phyloP scores from a whole-genome alignment of 2,797 vertebrate species.

The Argya squamiceps region DNA sequence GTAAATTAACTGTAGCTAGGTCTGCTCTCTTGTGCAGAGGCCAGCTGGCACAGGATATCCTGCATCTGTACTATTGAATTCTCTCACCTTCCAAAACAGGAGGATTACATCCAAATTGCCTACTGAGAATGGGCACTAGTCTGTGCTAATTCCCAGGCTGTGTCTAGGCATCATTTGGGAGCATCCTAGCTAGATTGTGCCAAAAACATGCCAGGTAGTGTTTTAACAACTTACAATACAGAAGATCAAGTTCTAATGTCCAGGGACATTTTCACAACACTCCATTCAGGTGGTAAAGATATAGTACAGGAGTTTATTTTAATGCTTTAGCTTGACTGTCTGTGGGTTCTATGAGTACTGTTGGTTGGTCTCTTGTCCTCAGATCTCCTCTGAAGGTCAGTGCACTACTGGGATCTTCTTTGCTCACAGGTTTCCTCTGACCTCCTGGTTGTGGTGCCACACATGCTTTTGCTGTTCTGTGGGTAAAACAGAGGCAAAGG shows the following conservation, averaged over 20 bases:
- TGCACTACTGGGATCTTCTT: neutral
- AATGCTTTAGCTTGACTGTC: neutral
- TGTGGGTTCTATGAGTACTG: neutral
- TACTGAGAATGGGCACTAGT: constrained; percentile 37
- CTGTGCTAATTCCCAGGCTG: constrained; percentile 39
- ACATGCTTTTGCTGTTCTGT: neutral
- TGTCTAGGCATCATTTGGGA: constrained; percentile 15
- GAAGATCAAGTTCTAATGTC: neutral
- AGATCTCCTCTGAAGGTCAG: neutral
- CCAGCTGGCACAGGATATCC: constrained; percentile 62
- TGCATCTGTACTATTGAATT: constrained; percentile 60
- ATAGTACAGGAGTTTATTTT: neutral
- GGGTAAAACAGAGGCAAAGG: neutral
- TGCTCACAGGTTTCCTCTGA: neutral
- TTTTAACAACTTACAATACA: constrained; percentile 21
- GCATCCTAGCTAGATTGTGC: neutral
- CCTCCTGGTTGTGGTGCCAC: neutral
- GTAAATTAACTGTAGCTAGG: constrained; percentile 65
- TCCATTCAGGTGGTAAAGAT: neutral
- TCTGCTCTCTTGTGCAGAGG: constrained; percentile 40
- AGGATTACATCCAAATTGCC: constrained; percentile 22
- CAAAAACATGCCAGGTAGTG: constrained; percentile 21
- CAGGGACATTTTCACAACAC: neutral
- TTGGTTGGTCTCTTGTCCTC: neutral
- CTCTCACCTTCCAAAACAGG: constrained; percentile 13